Conservation (phyloP, 2,888 invertebrate genomes). For the Myathropa florea region DNA sequence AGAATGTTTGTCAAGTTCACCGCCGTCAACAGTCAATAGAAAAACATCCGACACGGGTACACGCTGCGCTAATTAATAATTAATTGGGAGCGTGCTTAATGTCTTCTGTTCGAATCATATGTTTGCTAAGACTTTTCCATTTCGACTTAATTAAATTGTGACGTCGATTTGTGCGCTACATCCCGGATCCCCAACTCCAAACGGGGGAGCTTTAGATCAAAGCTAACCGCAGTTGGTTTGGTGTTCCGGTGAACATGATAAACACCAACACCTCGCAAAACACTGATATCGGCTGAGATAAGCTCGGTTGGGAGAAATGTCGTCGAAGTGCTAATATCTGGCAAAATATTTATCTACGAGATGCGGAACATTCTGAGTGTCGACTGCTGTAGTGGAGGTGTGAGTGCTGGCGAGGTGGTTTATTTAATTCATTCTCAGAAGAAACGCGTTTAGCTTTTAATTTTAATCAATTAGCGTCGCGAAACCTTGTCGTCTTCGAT, state of each 20-base stretch:
- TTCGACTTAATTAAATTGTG: constrained; percentile 26
- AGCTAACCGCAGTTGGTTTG: background rate
- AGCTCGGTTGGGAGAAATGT: background rate
- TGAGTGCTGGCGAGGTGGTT: background rate
- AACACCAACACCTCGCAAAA: background rate
- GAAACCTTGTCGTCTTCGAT: background rate
- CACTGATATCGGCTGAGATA: background rate
- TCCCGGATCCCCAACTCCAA: too few species aligned
- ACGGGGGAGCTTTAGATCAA: too few species aligned
- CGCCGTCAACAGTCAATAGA: background rate
- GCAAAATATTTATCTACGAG: constrained; percentile 15
- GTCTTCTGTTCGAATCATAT: background rate
- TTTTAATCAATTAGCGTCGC: constrained; percentile 22
- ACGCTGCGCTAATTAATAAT: constrained; percentile 24
- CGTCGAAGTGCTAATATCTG: constrained; percentile 24
- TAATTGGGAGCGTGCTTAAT: background rate
- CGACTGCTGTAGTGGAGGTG: background rate
- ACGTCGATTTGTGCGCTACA: background rate
- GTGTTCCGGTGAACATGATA: background rate
- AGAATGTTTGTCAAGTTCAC: background rate
- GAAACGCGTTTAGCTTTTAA: background rate
- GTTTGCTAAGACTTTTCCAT: background rate
- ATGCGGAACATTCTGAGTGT: background rate
- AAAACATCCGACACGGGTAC: background rate
- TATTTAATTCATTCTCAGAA: constrained; percentile 10